These are phyloP conservation scores for Scleropages formosus DNA, from an alignment of 2,797 vertebrate genomes.

Conservation along the genomic window DNA sequence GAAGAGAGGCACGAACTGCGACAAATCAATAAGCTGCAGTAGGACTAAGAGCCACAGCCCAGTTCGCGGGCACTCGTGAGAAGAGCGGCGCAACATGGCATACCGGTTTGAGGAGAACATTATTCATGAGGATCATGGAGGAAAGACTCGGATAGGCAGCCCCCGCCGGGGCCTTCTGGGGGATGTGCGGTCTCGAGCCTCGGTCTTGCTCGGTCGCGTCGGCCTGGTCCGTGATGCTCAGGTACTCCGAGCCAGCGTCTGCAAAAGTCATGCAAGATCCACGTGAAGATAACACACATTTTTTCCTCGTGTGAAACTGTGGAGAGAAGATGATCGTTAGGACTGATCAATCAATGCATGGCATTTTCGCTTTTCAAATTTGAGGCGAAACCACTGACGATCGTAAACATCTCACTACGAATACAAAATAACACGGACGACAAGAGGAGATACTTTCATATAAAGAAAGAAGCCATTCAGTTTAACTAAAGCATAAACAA, in stretches of 20 bases:
- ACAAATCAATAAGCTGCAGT: not conserved
- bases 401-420: no score
- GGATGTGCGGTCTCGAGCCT: conserved; percentile 58
- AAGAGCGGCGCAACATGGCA: conserved; percentile 23
- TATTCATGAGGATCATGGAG: conserved; percentile 89
- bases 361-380: no score
- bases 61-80: not conserved
- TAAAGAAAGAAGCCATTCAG: no score
- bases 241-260: conserved; percentile 86
- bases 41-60: not conserved
- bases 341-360: no score
- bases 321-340: no score
- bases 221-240: conserved; percentile 78
- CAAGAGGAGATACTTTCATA: no score
- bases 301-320: no score
- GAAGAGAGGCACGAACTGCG: no score
- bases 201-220: conserved; percentile 75
- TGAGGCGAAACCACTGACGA: no score
- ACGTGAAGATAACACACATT: no score
- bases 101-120: conserved; percentile 85
- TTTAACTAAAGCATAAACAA: no score
- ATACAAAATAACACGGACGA: no score
- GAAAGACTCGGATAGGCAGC: conserved; percentile 70
- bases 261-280: conserved; percentile 27
- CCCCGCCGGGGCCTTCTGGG: conserved; percentile 62